Conservation (phyloP, 2,888 invertebrate genomes). For the Aphrophora alni region DNA sequence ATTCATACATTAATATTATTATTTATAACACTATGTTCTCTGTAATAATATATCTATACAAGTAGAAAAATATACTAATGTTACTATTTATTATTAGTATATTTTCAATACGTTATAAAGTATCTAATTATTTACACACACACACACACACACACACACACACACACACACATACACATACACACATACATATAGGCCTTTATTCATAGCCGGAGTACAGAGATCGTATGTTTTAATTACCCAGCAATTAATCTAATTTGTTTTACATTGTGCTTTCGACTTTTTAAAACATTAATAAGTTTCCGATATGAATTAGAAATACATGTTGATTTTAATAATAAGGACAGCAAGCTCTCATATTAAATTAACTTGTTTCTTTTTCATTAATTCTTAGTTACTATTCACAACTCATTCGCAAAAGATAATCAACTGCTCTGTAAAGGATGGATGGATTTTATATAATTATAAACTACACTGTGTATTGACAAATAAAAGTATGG, state of each 20-base stretch:
- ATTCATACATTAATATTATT: not conserved
- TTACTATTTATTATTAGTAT: slow-evolving; percentile 2
- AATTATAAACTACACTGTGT: too few species aligned
- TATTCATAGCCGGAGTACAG: not conserved
- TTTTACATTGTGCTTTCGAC: not conserved
- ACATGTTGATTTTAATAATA: not conserved
- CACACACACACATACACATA: not conserved
- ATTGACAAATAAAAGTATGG: too few species aligned
- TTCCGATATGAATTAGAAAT: not conserved
- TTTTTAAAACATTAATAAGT: not conserved
- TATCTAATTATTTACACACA: not conserved
- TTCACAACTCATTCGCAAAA: too few species aligned
- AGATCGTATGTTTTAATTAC: not conserved
- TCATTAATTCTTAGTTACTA: too few species aligned
- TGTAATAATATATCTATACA: not conserved
- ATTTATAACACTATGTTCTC: not conserved
- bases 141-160: too few species aligned
- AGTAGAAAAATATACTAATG: slow-evolving; percentile 6
- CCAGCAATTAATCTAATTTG: not conserved
- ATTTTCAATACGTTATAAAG: not conserved
- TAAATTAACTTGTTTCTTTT: too few species aligned
- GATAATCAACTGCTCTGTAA: too few species aligned
- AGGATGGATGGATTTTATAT: too few species aligned
- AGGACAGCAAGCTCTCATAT: too few species aligned
- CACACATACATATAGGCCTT: not conserved